Percentiles rank a stretch among this genome's conserved stretches.
Conservation (phyloP, 2,888 invertebrate genomes). For the Sesia apiformis region DNA sequence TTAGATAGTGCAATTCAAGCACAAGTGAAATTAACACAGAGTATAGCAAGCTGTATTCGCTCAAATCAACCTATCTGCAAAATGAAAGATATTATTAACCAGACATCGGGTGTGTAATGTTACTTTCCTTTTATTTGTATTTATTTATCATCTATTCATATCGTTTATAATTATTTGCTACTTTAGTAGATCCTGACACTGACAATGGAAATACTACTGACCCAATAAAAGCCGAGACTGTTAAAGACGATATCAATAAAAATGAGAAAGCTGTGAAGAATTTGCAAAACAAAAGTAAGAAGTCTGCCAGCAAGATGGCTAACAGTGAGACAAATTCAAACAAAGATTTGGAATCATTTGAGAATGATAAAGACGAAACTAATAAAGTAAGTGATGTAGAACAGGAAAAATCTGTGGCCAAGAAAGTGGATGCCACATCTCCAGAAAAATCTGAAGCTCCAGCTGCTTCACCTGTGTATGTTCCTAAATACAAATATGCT, state of each 20-base stretch:
- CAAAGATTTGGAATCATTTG: constrained; percentile 46
- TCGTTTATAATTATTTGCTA: not conserved
- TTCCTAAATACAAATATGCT: constrained; percentile 60
- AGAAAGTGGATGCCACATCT: constrained; percentile 4
- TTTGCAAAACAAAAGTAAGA: constrained; percentile 48
- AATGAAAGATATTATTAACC: constrained; percentile 53
- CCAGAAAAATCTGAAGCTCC: constrained; percentile 21
- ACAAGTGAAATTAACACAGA: constrained; percentile 61
- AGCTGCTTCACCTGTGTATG: constrained; percentile 26
- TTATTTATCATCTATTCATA: not conserved
- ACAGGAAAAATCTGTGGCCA: constrained; percentile 19
- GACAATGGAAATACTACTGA: constrained; percentile 57
- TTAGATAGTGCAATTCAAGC: constrained; percentile 54
- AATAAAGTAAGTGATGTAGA: constrained; percentile 57
- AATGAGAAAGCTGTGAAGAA: constrained; percentile 58
- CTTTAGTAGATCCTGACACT: constrained; percentile 47
- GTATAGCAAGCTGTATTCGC: constrained; percentile 52
- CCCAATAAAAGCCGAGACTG: constrained; percentile 39
- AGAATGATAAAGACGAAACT: constrained; percentile 69
- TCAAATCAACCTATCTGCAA: constrained; percentile 47
- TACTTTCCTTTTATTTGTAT: not conserved
- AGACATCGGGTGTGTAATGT: not conserved
- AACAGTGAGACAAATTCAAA: constrained; percentile 29
- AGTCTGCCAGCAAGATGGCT: constrained; percentile 42
- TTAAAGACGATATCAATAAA: constrained; percentile 57